Evolutionary conservation across 2,888 invertebrate genomes (phyloP), one percentile per base, ranked within the genome.

Genomic region (Erannis defoliaria): DNA sequence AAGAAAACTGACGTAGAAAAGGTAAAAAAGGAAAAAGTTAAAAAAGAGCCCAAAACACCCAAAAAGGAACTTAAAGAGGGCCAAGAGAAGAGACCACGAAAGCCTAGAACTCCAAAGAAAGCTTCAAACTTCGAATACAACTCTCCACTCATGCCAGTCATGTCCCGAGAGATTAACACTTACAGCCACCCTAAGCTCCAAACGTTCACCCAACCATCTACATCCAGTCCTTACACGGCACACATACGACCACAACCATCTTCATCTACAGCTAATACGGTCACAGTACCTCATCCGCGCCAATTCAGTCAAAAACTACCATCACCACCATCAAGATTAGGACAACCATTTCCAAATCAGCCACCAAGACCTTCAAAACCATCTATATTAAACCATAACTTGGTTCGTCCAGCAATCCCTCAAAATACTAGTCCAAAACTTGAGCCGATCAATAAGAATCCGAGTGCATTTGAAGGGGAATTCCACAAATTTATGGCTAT

Each of bases 401-500:
- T 18, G 16, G 1, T 23, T 66, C 43, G 74, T 60, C 58, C 83
- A 86, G 9, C 26, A 21, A 23, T 21, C 29, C 3, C 18, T 19
- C 12, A 18, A 46, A 31, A 18, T 33, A 35, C 46, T 18, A 56
- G 59, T 51, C 61, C 76, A 21, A 79, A 86, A 0, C 49, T 89
- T 1, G 76, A 78, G 16, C 90, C 90, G 0, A 70, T 90, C 0
- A 88, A 90, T 57, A 91, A 89, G 62, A 86, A 88, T 35, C 89
- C 90, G 0, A 89, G 81, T n/a, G 90, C 91, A 0, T 93, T 90
- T 48, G 85, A 89, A 63, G 81, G 82, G 0, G 93, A 92, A 67
- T 93, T 90, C 66, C 82, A 88, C 53, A 91, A 89, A 64, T 93
- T 93, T 55, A 90, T 91, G 89, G 57, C 71, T 0, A 66, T 55